Evolutionary conservation across 2,888 invertebrate species (phyloP).

Genomic region (Petrolisthes manimaculis): DNA sequence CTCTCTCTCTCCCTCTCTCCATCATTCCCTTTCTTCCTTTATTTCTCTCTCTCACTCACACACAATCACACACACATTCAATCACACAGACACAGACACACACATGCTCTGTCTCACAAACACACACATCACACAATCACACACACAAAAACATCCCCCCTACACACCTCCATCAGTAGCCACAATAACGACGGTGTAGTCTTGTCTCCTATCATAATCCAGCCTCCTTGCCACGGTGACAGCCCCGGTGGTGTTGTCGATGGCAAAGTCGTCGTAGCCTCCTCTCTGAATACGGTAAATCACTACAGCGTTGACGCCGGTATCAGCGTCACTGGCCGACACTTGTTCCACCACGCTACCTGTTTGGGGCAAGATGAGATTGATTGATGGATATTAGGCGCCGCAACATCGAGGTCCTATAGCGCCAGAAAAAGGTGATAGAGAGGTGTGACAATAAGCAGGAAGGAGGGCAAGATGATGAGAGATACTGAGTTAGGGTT

Average conservation of each 20-base stretch:
- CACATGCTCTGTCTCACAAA: too few species aligned
- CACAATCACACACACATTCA: too few species aligned
- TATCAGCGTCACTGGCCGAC: slow-evolving; percentile 85
- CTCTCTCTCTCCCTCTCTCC: too few species aligned
- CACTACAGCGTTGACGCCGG: slow-evolving; percentile 86
- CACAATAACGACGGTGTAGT: slow-evolving; percentile 84
- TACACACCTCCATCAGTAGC: slow-evolving; percentile 81
- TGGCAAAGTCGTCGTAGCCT: slow-evolving; percentile 84
- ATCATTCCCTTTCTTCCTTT: too few species aligned
- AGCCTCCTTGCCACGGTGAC: slow-evolving; percentile 83
- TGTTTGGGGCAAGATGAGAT: slow-evolving; percentile 68
- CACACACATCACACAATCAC: background rate
- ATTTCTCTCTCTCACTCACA: too few species aligned
- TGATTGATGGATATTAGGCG: too few species aligned
- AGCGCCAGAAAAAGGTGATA: too few species aligned
- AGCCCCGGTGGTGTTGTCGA: slow-evolving; percentile 83
- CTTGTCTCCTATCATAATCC: slow-evolving; percentile 84
- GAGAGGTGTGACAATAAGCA: too few species aligned
- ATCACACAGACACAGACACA: too few species aligned
- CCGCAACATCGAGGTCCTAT: too few species aligned
- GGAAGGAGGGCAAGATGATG: too few species aligned
- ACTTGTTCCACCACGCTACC: slow-evolving; percentile 83
- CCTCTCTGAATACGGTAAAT: slow-evolving; percentile 87
- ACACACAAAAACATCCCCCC: background rate
- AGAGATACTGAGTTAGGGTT: too few species aligned